Base-by-base conservation (phyloP, 2,113 vertebrate species). In the Hystrix cristata region DNA sequence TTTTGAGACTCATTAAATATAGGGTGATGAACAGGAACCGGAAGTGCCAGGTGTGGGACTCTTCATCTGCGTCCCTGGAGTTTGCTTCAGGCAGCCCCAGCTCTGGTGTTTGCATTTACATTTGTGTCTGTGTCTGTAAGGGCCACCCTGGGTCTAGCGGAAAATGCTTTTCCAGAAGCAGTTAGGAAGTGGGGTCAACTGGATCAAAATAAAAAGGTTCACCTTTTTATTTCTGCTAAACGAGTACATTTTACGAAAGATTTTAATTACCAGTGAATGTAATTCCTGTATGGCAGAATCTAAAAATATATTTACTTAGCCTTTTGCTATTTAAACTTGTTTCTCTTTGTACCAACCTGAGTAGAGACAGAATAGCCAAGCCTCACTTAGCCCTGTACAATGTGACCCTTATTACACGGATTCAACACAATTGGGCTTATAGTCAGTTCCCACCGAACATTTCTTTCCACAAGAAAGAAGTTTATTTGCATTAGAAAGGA, bases 401-500 rank as follows among this genome's bases (percentile, higher is more conserved):
- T 95, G 83, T 95, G 51, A 92, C 90, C 51, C 65, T 92, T 91
- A 90, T 83, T 90, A 85, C 48, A 55, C 43, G 90, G 64, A 85
- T 57, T 90, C 80, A 67, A 88, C 51, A 57, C 80, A 97, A 94
- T 86, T 69, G 55, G 67, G 53, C 27, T 80, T 87, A 81, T 43
- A 82, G 60, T 95, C 19, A 82, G 29, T 95, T 96, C 95, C 57
- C 87, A 51, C 18, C 53, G 53, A 97, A 87, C 57, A 38, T 72
- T 96, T 92, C n/a, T 95, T 96, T 95, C 65, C 55, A 62, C 27
- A 38, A 67, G 43, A 86, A 97, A 94, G 71, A 86, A 90, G 27
- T 6, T 95, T 64, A 98, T 97, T 97, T 97, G 78, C 95, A 97
- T 97, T 62, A 95, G 59, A 97, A 98, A 96, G 88, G 67, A 92